A percentile compares a stretch with the other conserved stretches of the same genome.
These are phyloP conservation scores for Magallana gigas DNA, from an alignment of 1,140 invertebrate species.

Conservation along the genomic window DNA sequence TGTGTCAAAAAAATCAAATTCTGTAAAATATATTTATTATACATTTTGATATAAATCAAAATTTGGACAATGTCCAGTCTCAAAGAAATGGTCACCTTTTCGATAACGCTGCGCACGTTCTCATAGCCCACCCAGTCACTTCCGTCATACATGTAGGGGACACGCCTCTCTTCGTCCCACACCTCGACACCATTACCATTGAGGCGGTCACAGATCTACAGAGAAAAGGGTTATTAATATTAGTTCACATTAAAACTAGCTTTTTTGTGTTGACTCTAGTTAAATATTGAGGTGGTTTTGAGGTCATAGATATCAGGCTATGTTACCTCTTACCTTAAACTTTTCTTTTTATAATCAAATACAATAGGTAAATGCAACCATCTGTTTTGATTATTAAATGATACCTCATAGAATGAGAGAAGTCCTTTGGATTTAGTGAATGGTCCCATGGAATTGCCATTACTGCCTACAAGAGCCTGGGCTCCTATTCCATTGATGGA, in stretches of 20 bases:
- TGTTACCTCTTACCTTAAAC: too few relatives aligned
- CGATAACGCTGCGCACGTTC: slow-evolving; percentile 18
- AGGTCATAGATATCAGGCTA: too few relatives aligned
- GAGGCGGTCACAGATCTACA: background rate
- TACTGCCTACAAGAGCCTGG: slow-evolving; percentile 41
- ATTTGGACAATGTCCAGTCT: background rate
- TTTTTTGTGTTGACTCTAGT: too few relatives aligned
- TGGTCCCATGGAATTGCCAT: slow-evolving; percentile 83
- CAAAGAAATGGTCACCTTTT: slow-evolving; percentile 13
- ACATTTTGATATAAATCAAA: too few relatives aligned
- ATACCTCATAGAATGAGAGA: slow-evolving; percentile 92
- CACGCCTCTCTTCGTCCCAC: slow-evolving; percentile 19
- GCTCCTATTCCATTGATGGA: slow-evolving; percentile 44
- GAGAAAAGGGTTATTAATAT: background rate
- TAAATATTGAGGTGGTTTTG: too few relatives aligned
- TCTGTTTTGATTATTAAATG: too few relatives aligned
- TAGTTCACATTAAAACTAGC: too few relatives aligned
- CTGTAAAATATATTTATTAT: too few relatives aligned
- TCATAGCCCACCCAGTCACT: slow-evolving; percentile 41
- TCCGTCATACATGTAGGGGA: slow-evolving; percentile 6
- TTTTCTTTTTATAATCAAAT: too few relatives aligned
- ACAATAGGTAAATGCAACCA: too few relatives aligned
- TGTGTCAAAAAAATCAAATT: too few relatives aligned
- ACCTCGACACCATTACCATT: slow-evolving; percentile 9
- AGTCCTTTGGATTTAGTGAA: slow-evolving; percentile 93